These are phyloP conservation scores for Elymnias hypermnestra DNA, from an alignment of 1,140 invertebrate species.

Conservation along the genomic window DNA sequence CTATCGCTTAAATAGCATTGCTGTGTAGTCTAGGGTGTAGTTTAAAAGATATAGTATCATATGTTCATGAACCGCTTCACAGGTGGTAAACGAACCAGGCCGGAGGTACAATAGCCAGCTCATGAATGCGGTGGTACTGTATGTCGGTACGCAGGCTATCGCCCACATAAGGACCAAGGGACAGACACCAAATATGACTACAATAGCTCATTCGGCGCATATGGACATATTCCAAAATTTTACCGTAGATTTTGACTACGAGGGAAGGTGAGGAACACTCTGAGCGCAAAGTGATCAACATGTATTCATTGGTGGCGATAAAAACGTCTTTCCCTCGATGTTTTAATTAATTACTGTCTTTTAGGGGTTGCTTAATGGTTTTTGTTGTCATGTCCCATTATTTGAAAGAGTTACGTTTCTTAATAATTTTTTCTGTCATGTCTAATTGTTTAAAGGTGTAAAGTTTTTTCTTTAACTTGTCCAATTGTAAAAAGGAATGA, in stretches of 20 bases:
- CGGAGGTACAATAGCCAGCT: conserved; percentile 95
- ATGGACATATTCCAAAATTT: conserved; percentile 99
- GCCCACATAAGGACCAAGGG: conserved; percentile 90
- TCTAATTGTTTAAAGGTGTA: too few relatives aligned
- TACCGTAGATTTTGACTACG: conserved; percentile 97
- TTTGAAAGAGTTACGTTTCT: too few relatives aligned
- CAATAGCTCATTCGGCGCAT: conserved; percentile 97
- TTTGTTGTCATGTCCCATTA: too few relatives aligned
- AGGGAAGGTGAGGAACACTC: conserved; percentile 80
- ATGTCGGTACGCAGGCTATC: conserved; percentile 98
- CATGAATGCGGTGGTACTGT: conserved; percentile 97
- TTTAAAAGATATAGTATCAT: too few relatives aligned
- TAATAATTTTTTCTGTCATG: too few relatives aligned
- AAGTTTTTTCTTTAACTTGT: too few relatives aligned
- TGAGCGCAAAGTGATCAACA: neutral
- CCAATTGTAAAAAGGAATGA: too few relatives aligned
- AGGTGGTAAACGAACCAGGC: conserved; percentile 87
- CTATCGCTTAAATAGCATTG: too few relatives aligned
- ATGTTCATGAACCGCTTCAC: conserved; percentile 2
- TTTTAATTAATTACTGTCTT: too few relatives aligned
- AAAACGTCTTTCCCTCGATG: too few relatives aligned
- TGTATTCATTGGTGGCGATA: neutral
- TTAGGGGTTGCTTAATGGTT: too few relatives aligned
- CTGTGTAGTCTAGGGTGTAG: too few relatives aligned
- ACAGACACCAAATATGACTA: conserved; percentile 94